Percentiles rank a stretch among this genome's conserved stretches.
phyloP scores from a whole-genome alignment of 1,140 invertebrate genomes.

The Pseudomyrmex flavicornis region DNA sequence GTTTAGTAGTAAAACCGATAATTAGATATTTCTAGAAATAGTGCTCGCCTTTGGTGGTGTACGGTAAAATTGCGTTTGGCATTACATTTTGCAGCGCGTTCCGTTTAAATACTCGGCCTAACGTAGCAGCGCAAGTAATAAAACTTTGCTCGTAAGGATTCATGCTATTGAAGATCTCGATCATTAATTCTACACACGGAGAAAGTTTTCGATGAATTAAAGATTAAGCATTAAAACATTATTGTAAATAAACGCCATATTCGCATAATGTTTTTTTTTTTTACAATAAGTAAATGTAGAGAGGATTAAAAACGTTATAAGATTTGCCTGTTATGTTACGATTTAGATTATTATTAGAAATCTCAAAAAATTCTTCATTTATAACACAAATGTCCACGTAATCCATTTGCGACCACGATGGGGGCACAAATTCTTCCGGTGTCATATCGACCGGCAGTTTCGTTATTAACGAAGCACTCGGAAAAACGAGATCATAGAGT shows the following conservation, averaged over 20 bases:
- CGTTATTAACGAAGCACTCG: neutral
- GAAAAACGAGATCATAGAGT: slow-evolving; percentile 55
- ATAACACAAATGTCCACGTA: slow-evolving; percentile 44
- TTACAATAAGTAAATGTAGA: too few relatives aligned
- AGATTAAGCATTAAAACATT: neutral
- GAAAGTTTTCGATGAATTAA: neutral
- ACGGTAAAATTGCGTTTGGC: slow-evolving; percentile 77
- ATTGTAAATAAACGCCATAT: too few relatives aligned
- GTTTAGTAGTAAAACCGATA: neutral
- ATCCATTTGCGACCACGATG: slow-evolving; percentile 59
- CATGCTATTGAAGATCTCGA: slow-evolving; percentile 63
- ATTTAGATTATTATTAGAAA: neutral
- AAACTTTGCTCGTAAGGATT: slow-evolving; percentile 86
- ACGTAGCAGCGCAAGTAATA: slow-evolving; percentile 85
- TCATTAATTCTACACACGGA: slow-evolving; percentile 48
- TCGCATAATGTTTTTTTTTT: too few relatives aligned
- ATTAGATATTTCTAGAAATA: slow-evolving; percentile 14
- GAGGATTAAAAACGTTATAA: neutral
- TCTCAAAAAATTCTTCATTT: neutral
- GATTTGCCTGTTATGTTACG: slow-evolving; percentile 51
- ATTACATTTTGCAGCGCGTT: slow-evolving; percentile 84
- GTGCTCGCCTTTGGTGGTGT: slow-evolving; percentile 82
- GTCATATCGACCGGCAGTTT: slow-evolving; percentile 56
- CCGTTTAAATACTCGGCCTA: slow-evolving; percentile 86
- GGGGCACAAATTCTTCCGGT: slow-evolving; percentile 63